phyloP scores from a whole-genome alignment of 23 tunicate species.

The Clavelina lepadiformis region DNA sequence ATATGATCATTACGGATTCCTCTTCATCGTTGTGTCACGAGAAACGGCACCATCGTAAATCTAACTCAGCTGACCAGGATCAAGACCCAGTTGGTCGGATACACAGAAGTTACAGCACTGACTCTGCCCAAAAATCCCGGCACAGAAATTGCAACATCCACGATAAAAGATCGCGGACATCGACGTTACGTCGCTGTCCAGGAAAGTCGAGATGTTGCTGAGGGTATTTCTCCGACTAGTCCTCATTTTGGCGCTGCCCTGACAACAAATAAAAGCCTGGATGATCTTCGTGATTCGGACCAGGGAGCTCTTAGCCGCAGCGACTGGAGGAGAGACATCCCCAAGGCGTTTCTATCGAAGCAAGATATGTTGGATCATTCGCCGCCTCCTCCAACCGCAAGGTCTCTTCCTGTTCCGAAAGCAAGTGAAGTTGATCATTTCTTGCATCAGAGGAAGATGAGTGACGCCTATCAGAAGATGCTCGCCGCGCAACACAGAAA shows the following conservation, averaged over 20 bases:
- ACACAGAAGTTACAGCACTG: background rate
- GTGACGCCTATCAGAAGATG: constrained; percentile 58
- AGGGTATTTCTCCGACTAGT: too few species aligned
- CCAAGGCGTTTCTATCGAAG: too few species aligned
- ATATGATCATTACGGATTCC: too few species aligned
- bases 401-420: too few species aligned
- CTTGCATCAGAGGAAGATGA: constrained; percentile 39
- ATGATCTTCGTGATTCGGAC: constrained; percentile 6
- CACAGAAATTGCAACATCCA: constrained; percentile 12
- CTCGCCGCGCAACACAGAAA: constrained; percentile 57
- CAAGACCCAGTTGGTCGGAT: background rate
- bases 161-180: too few species aligned
- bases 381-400: too few species aligned
- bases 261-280: constrained; percentile 14
- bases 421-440: too few species aligned
- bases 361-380: too few species aligned
- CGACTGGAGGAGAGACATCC: constrained; percentile 13
- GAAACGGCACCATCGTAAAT: too few species aligned
- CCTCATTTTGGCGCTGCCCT: constrained; percentile 14
- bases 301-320: constrained; percentile 11
- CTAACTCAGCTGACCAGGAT: too few species aligned
- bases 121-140: background rate
- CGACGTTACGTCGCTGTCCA: constrained; percentile 28
- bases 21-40: too few species aligned
- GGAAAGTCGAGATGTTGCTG: background rate